Evolutionary conservation across 2,797 vertebrate species (phyloP), one percentile per base, ranked within the genome.

Genomic region (Halcyon smyrnensis): DNA sequence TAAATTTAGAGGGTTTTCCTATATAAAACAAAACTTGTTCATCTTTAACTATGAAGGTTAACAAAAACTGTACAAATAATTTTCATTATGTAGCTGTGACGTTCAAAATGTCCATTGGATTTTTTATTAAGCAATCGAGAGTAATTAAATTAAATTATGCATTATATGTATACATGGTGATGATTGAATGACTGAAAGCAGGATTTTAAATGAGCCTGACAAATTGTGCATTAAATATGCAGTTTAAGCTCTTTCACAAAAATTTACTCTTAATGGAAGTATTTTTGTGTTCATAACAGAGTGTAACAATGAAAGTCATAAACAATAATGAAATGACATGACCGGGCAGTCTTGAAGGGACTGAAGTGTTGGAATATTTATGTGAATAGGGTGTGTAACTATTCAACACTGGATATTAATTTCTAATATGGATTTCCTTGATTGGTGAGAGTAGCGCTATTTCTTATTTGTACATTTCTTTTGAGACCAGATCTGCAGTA

Each of bases 61-160:
- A 88, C 75, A 87, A 92, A 90, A 95, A 46, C 12, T 41, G 21
- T 78, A 82, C 48, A 60, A 76, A 73, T 95, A 82, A 71, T 77
- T 84, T 91, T 85, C 34, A n/a, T 77, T 90, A 64, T 82, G 57
- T 23, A 73, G 41, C 46, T 91, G 9, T 78, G 59, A 64, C 1
- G 8, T 70, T 93, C 46, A 86, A 84, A 90, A 82, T 71, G 27
- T 54, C 63, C 18, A 51, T 14, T 82, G 70, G 50, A 76, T 82
- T 93, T 89, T 93, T 93, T 54, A 67, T 89, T 82, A 90, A 89
- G 51, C 50, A 89, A 84, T 93, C 62, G 71, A 73, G 94, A 92
- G 20, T 75, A 87, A 92, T 92, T 74, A 94, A 95, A 90, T 84
- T 84, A 92, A 95, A 90, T 94, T 89, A 82, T 67, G 67, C 70